A percentile compares a stretch with the other conserved stretches of the same genome.
These are phyloP conservation scores for Antennarius striatus DNA, from an alignment of 2,113 vertebrate genomes.

Conservation along the genomic window DNA sequence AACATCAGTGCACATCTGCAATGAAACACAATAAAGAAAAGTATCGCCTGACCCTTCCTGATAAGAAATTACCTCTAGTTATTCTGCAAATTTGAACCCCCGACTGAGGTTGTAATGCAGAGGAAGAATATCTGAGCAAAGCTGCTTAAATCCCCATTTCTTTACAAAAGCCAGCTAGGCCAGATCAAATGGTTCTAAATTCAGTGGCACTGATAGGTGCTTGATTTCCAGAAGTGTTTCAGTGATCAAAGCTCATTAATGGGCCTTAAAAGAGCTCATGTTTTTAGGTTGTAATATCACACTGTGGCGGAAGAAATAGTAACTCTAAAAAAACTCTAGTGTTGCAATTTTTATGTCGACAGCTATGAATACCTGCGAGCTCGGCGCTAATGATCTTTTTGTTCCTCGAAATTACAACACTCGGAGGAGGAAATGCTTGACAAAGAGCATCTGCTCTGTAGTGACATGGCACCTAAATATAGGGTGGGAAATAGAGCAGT, in stretches of 20 bases:
- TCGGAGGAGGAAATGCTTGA: slow-evolving; percentile 39
- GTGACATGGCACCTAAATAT: slow-evolving; percentile 74
- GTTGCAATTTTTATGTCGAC: slow-evolving; percentile 5
- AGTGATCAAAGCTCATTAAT: slow-evolving; percentile 73
- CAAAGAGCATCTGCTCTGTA: slow-evolving; percentile 55
- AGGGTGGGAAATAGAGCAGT: slow-evolving; percentile 75
- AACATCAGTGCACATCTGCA: slow-evolving; percentile 30
- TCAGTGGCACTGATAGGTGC: slow-evolving; percentile 70
- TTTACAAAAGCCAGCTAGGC: slow-evolving; percentile 54
- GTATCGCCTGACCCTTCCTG: neutral
- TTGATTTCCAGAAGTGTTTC: slow-evolving; percentile 76
- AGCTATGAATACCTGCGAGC: slow-evolving; percentile 19
- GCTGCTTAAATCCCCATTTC: slow-evolving; percentile 59
- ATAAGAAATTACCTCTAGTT: neutral
- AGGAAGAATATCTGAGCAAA: slow-evolving; percentile 58
- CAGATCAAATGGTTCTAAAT: slow-evolving; percentile 73
- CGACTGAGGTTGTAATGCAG: slow-evolving; percentile 51
- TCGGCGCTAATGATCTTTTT: slow-evolving; percentile 24
- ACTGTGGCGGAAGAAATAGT: slow-evolving; percentile 20
- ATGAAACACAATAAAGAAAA: slow-evolving; percentile 1
- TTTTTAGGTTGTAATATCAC: slow-evolving; percentile 52
- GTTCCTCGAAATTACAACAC: slow-evolving; percentile 39
- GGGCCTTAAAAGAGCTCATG: slow-evolving; percentile 59
- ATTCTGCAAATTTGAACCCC: too few species aligned
- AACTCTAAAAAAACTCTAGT: slow-evolving; percentile 18